phyloP scores from a whole-genome alignment of 2,113 vertebrate species.

The Phaethornis superciliosus region DNA sequence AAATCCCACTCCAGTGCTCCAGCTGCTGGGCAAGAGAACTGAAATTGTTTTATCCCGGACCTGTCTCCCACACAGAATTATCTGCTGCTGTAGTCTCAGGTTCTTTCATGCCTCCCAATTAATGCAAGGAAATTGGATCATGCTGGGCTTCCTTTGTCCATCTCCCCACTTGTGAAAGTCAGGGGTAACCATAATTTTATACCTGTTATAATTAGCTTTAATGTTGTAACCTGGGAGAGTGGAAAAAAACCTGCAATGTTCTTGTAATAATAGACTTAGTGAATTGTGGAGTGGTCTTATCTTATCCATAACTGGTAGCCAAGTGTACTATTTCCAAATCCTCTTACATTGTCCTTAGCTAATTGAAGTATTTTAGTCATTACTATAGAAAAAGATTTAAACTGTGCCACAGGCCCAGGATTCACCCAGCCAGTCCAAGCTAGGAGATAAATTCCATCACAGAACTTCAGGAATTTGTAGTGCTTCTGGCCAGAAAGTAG shows the following conservation, averaged over 20 bases:
- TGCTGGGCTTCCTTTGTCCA: not conserved
- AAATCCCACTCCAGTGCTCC: not conserved
- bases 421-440: not conserved
- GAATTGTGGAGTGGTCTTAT: not conserved
- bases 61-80: not conserved
- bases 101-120: not conserved
- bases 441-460: not conserved
- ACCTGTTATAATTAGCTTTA: not conserved
- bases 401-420: not conserved
- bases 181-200: not conserved
- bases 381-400: not conserved
- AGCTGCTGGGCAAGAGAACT: not conserved
- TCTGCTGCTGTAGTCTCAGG: not conserved
- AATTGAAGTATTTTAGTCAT: not conserved
- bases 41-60: not conserved
- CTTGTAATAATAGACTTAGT: not conserved
- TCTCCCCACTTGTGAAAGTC: not conserved
- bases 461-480: not conserved
- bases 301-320: not conserved
- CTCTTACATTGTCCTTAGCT: not conserved
- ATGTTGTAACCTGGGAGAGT: not conserved
- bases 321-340: not conserved
- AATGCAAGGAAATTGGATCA: conserved; percentile 11
- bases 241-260: not conserved
- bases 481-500: not conserved